Conservation (phyloP, 2,888 invertebrate species). For the Trisateles emortualis region DNA sequence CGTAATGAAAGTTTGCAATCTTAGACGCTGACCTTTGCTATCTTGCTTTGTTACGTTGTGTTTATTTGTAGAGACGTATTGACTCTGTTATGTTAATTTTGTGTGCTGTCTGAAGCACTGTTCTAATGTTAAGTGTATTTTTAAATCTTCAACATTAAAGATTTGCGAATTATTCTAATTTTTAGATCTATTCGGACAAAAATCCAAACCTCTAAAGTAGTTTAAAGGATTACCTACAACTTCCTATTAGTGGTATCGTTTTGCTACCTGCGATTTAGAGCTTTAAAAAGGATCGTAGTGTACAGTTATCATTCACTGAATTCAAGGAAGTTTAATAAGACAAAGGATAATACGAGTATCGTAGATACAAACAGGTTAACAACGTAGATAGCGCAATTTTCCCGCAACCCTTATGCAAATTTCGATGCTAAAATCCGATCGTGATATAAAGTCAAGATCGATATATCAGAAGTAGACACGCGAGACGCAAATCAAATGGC, state of each 20-base stretch:
- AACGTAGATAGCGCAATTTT: constrained; percentile 20
- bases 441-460: constrained; percentile 45
- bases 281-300: neutral
- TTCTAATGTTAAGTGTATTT: neutral
- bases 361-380: too few species aligned
- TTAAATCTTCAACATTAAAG: too few species aligned
- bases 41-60: constrained; percentile 28
- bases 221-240: too few species aligned
- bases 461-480: constrained; percentile 54
- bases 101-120: neutral
- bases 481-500: constrained; percentile 50
- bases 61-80: constrained; percentile 17
- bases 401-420: constrained; percentile 31
- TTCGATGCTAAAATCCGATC: constrained; percentile 34
- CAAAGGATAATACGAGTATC: too few species aligned
- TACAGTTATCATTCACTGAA: too few species aligned
- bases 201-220: too few species aligned
- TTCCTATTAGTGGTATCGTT: neutral
- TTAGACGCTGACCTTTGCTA: constrained; percentile 35
- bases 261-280: neutral
- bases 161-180: too few species aligned
- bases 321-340: too few species aligned
- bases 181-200: too few species aligned
- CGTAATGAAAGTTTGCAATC: constrained; percentile 44
- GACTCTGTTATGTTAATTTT: neutral